Evolutionary conservation across 1,140 invertebrate genomes (phyloP).

Genomic region (Conus ventricosus): DNA sequence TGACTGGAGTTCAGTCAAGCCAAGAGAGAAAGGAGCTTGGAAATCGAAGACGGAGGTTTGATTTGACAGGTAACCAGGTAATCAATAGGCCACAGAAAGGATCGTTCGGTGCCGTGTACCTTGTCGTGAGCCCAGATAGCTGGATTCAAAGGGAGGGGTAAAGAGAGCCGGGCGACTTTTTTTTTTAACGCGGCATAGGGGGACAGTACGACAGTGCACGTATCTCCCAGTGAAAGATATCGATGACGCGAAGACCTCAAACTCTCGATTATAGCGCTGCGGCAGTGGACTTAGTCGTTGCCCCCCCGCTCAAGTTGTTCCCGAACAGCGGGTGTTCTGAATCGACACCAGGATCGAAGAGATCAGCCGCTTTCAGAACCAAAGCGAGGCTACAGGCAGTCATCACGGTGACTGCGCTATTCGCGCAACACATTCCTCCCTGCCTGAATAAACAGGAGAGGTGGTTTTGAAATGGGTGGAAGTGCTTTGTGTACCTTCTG

Average conservation of each 20-base stretch:
- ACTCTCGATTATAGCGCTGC: neutral
- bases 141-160: neutral
- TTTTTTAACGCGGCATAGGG: neutral
- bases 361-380: neutral
- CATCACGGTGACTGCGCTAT: neutral
- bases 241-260: neutral
- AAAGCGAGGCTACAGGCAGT: neutral
- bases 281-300: neutral
- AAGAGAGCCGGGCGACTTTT: neutral
- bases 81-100: neutral
- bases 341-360: neutral
- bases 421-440: neutral
- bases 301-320: too few species aligned
- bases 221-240: neutral
- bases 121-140: neutral
- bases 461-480: neutral
- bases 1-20: too few species aligned
- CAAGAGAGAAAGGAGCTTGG: neutral
- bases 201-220: neutral
- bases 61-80: neutral
- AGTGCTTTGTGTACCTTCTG: neutral
- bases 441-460: neutral
- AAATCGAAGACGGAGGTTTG: neutral
- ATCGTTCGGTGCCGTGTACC: neutral
- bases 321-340: neutral